phyloP scores from a whole-genome alignment of 2,113 vertebrate genomes.

The Penelope pileata region DNA sequence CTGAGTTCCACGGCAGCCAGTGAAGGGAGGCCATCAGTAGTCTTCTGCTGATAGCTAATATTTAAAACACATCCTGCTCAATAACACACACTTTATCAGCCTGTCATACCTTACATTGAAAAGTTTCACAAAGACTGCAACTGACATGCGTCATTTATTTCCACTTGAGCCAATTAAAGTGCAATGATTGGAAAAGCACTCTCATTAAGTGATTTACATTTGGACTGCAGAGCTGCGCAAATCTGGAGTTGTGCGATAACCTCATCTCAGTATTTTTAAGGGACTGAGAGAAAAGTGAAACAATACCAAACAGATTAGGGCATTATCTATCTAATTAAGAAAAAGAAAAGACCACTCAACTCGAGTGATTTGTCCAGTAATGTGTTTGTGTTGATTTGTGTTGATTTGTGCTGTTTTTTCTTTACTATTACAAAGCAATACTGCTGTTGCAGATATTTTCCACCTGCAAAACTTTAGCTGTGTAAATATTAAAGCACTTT shows the following conservation, averaged over 20 bases:
- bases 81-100: conserved; percentile 44
- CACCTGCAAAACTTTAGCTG: not conserved
- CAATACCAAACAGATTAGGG: conserved; percentile 2
- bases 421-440: not conserved
- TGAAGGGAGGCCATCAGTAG: conserved; percentile 39
- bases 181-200: conserved; percentile 12
- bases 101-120: not conserved
- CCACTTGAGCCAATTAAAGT: conserved; percentile 68
- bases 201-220: conserved; percentile 20
- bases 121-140: conserved; percentile 4
- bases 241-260: conserved; percentile 38
- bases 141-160: conserved; percentile 66
- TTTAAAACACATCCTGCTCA: conserved; percentile 47
- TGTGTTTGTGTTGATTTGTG: not conserved
- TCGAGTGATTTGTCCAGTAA: not conserved
- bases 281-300: not conserved
- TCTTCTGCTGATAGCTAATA: conserved; percentile 31
- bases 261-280: conserved; percentile 22
- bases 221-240: conserved; percentile 1
- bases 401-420: not conserved
- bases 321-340: conserved; percentile 44
- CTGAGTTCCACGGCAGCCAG: conserved; percentile 50
- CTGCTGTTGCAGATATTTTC: not conserved
- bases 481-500: not conserved
- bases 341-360: not conserved